Conservation (phyloP, 2,797 vertebrate genomes). For the Nasua narica region DNA sequence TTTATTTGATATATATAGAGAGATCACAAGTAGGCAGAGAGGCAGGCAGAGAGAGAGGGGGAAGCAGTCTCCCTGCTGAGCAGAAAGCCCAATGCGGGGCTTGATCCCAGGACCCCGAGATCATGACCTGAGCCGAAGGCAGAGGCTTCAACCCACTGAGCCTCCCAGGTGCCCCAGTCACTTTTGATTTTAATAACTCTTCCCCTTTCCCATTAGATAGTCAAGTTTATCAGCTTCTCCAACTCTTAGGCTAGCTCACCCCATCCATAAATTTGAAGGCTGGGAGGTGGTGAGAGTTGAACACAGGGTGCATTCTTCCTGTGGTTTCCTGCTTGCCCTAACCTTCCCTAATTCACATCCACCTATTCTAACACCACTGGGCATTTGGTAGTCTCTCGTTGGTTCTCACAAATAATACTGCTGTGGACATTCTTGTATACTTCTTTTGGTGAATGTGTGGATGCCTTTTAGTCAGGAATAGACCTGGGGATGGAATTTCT, state of each 20-base stretch:
- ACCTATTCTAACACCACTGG: no score
- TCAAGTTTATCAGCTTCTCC: neutral
- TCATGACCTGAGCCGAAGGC: no score
- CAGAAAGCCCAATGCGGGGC: no score
- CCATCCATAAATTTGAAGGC: neutral
- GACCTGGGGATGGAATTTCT: neutral
- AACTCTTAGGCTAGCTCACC: neutral
- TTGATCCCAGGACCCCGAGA: no score
- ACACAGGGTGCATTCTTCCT: neutral
- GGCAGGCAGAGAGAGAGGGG: no score
- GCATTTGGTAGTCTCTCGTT: neutral
- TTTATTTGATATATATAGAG: no score
- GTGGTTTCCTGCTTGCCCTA: neutral
- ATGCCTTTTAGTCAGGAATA: neutral
- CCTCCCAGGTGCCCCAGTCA: no score
- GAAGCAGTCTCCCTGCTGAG: no score
- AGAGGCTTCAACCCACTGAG: no score
- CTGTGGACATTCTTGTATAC: no score
- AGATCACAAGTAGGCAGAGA: no score
- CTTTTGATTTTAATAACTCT: neutral
- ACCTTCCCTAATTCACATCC: neutral
- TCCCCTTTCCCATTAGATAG: no score
- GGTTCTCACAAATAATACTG: neutral
- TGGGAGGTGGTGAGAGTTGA: neutral
- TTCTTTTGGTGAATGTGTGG: neutral